Percentiles rank a stretch among this genome's conserved stretches.
phyloP scores from a whole-genome alignment of 2,888 invertebrate species.

The Choreutis nemorana region DNA sequence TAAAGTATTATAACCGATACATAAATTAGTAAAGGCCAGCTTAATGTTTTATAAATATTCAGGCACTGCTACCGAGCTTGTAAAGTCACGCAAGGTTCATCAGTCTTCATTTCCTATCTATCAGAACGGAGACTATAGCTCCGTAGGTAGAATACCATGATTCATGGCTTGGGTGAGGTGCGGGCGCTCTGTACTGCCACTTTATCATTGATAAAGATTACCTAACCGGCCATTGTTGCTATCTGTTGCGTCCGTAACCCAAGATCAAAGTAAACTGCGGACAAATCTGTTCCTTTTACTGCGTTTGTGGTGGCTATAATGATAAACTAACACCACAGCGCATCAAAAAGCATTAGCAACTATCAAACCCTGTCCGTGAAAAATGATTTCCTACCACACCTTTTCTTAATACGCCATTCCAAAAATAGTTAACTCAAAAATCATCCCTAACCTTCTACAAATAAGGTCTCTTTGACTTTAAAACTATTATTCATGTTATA shows the following conservation, averaged over 20 bases:
- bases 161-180: no score
- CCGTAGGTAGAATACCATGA: slow-evolving; percentile 28
- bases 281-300: slow-evolving; percentile 13
- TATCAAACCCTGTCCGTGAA: slow-evolving; percentile 55
- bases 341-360: slow-evolving; percentile 47
- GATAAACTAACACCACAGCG: slow-evolving; percentile 1
- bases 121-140: slow-evolving; percentile 43
- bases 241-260: neutral
- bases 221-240: slow-evolving; percentile 17
- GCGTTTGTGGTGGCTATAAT: no score
- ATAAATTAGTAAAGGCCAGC: no score
- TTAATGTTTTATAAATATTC: no score
- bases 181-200: no score
- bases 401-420: no score
- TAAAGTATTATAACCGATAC: no score
- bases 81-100: slow-evolving; percentile 59
- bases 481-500: no score
- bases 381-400: slow-evolving; percentile 62
- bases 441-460: no score
- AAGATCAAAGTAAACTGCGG: slow-evolving; percentile 7
- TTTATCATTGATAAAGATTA: no score
- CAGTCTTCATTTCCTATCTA: slow-evolving; percentile 66
- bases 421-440: no score
- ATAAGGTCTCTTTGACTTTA: no score
- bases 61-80: slow-evolving; percentile 33